Percentiles rank a stretch among this genome's conserved stretches.
These are phyloP conservation scores for Tribolium freemani DNA, from an alignment of 2,888 invertebrate genomes.

Conservation along the genomic window DNA sequence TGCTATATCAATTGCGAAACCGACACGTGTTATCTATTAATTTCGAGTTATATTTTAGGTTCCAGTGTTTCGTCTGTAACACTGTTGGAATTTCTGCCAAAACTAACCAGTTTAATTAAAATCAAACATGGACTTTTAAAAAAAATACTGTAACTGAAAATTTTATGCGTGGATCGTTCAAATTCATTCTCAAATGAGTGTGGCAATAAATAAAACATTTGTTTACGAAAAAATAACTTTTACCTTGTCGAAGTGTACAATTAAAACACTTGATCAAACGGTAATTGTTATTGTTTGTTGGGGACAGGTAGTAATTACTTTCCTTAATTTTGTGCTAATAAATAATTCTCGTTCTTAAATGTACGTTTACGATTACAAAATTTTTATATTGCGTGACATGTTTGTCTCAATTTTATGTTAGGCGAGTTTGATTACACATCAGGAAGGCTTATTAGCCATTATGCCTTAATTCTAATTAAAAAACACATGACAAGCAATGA, in stretches of 20 bases:
- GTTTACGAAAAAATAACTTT: not conserved
- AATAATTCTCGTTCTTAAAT: not conserved
- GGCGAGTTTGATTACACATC: not conserved
- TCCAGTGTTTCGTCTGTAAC: not conserved
- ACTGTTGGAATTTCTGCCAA: not conserved
- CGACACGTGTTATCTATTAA: not conserved
- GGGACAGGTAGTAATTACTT: not conserved
- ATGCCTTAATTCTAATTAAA: not conserved
- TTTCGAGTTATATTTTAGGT: not conserved
- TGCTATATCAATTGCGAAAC: not conserved
- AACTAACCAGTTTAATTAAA: not conserved
- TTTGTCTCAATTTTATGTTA: not conserved
- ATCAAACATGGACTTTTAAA: not conserved
- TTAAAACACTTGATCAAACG: not conserved
- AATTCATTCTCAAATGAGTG: not conserved
- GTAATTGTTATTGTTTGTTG: not conserved
- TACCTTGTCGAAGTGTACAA: not conserved
- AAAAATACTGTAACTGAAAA: not conserved
- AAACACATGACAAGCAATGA: not conserved
- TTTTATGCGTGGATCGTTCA: no score
- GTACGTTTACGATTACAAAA: no score
- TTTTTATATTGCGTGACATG: not conserved
- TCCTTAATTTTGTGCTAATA: not conserved
- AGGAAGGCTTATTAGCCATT: not conserved
- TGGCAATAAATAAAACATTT: not conserved